These are phyloP conservation scores for Campoletis sonorensis DNA, from an alignment of 1,140 invertebrate species.

Conservation along the genomic window DNA sequence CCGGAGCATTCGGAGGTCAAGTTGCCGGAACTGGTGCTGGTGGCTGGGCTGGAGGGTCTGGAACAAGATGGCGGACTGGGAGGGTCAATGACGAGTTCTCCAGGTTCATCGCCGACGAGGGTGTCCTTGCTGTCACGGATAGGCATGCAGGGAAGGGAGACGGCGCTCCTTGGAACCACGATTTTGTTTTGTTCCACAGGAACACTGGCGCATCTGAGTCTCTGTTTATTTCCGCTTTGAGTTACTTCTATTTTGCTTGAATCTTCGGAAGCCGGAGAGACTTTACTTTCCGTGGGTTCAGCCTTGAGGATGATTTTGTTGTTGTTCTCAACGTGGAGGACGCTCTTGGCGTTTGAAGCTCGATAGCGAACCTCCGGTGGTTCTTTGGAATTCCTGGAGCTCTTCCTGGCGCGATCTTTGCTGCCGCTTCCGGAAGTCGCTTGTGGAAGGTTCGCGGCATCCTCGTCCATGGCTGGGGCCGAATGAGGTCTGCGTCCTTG, in stretches of 20 bases:
- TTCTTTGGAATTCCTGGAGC: conserved; percentile 55
- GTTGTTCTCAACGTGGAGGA: conserved; percentile 72
- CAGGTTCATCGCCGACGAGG: not conserved
- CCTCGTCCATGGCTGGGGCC: conserved; percentile 68
- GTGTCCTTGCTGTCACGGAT: conserved; percentile 68
- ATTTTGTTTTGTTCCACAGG: conserved; percentile 72
- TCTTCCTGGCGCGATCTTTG: too few species aligned
- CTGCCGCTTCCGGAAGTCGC: not conserved
- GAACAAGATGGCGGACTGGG: conserved; percentile 69
- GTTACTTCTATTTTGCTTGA: conserved; percentile 32
- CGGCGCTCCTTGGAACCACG: conserved; percentile 71
- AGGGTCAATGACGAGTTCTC: conserved; percentile 60
- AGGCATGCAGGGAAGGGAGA: conserved; percentile 75
- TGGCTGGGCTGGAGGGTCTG: conserved; percentile 71
- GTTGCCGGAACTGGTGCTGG: conserved; percentile 81
- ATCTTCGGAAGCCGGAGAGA: conserved; percentile 51
- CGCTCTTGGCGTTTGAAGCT: conserved; percentile 57
- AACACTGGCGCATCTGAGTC: conserved; percentile 74
- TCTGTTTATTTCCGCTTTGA: conserved; percentile 49
- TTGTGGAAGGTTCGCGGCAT: conserved; percentile 7
- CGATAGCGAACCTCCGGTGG: conserved; percentile 63
- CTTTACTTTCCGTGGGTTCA: conserved; percentile 49
- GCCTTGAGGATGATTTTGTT: conserved; percentile 71
- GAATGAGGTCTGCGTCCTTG: conserved; percentile 68
- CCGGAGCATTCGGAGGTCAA: conserved; percentile 85